Percentiles rank a stretch among this genome's conserved stretches.
phyloP scores from a whole-genome alignment of 2,797 vertebrate genomes.

The Gila robusta region DNA sequence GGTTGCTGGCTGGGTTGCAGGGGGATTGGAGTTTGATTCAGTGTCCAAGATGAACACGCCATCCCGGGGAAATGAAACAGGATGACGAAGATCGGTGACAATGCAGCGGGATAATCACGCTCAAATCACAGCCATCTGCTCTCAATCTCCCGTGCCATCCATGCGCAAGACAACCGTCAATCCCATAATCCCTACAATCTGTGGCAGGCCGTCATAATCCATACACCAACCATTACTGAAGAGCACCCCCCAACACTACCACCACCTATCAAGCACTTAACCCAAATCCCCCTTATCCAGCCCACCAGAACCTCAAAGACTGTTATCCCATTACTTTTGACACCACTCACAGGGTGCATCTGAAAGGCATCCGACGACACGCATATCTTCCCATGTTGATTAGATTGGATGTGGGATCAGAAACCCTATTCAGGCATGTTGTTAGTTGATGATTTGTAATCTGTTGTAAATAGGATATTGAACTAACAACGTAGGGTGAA shows the following conservation, averaged over 20 bases:
- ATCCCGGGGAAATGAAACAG: constrained; percentile 80
- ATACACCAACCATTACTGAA: constrained; percentile 47
- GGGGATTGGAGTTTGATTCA: constrained; percentile 74
- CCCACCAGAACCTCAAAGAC: constrained; percentile 53
- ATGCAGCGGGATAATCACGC: constrained; percentile 78
- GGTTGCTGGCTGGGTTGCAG: constrained; percentile 70
- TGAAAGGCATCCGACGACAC: not conserved
- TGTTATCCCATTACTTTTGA: constrained; percentile 49
- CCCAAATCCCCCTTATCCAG: constrained; percentile 65
- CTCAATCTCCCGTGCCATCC: constrained; percentile 77
- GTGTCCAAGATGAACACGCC: constrained; percentile 74
- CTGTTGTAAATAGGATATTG: constrained; percentile 12
- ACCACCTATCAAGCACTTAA: constrained; percentile 74
- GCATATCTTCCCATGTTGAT: not conserved
- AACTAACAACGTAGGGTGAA: not conserved
- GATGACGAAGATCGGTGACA: constrained; percentile 82
- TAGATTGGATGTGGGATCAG: constrained; percentile 11
- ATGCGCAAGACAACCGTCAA: constrained; percentile 76
- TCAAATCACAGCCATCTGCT: constrained; percentile 69
- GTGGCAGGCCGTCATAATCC: constrained; percentile 72
- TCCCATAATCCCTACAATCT: constrained; percentile 83
- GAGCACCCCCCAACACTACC: constrained; percentile 42
- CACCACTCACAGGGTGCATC: not conserved
- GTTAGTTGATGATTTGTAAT: constrained; percentile 5
- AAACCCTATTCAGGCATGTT: constrained; percentile 1